A percentile compares a stretch with the other conserved stretches of the same genome.
Conservation (phyloP, 2,888 invertebrate genomes). For the Drosophila quasianomalipes region DNA sequence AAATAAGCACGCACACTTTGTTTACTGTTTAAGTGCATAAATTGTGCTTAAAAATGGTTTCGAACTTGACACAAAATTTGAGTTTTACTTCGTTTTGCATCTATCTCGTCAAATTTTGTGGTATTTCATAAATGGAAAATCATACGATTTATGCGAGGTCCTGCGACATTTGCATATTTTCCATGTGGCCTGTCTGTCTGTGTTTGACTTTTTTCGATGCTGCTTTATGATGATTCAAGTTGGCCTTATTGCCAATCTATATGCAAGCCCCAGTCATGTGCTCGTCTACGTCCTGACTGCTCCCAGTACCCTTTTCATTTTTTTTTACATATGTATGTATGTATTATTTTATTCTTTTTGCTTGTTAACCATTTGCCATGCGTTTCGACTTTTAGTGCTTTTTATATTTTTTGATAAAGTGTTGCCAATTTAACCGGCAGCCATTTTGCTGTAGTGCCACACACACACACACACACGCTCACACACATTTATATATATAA, state of each 20-base stretch:
- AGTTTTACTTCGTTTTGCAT: conserved; percentile 29
- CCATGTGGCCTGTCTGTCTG: conserved; percentile 27
- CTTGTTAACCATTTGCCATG: conserved; percentile 62
- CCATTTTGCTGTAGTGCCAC: conserved; percentile 65
- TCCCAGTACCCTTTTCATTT: conserved; percentile 36
- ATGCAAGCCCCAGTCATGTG: conserved; percentile 63
- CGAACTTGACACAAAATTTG: conserved; percentile 48
- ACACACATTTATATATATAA: neutral
- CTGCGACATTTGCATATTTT: conserved; percentile 72
- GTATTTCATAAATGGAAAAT: conserved; percentile 69
- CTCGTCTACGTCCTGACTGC: conserved; percentile 36
- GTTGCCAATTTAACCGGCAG: conserved; percentile 80
- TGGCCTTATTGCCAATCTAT: conserved; percentile 77
- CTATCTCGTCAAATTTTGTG: conserved; percentile 55
- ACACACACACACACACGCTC: conserved; percentile 30
- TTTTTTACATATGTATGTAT: conserved; percentile 17
- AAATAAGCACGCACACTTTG: conserved; percentile 1
- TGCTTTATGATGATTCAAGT: conserved; percentile 70
- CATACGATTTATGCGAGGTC: conserved; percentile 68
- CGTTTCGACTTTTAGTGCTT: conserved; percentile 77
- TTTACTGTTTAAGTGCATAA: conserved; percentile 41
- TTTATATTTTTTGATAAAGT: conserved; percentile 80
- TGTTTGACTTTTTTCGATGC: conserved; percentile 22
- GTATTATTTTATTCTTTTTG: conserved; percentile 19
- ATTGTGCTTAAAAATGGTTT: conserved; percentile 52